phyloP scores from a whole-genome alignment of 2,888 invertebrate species.

The Aphidoletes aphidimyza region DNA sequence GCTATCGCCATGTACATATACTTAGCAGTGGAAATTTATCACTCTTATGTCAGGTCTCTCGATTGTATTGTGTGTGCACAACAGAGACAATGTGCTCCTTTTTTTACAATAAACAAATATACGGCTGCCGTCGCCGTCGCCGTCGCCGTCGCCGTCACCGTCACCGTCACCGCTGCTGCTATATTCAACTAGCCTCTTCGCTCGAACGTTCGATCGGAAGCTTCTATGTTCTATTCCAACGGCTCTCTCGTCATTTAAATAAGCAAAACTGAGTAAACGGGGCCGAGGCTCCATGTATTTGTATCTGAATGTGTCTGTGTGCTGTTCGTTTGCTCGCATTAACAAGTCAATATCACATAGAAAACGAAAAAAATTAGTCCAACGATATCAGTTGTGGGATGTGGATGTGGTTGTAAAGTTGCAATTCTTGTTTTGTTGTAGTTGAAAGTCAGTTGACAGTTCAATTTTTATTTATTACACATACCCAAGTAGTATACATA shows the following conservation, averaged over 20 bases:
- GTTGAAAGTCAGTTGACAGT: slow-evolving; percentile 24
- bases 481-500: not conserved
- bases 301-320: not conserved
- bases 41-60: not conserved
- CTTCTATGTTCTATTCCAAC: not conserved
- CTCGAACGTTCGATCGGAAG: slow-evolving; percentile 37
- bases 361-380: slow-evolving; percentile 11
- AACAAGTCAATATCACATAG: too few relatives aligned
- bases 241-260: not conserved
- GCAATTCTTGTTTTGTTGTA: slow-evolving; percentile 49
- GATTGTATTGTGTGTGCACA: not conserved
- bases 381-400: not conserved
- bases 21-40: slow-evolving; percentile 41
- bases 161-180: too few relatives aligned
- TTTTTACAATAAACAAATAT: too few relatives aligned
- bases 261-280: too few relatives aligned
- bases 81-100: not conserved
- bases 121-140: too few relatives aligned
- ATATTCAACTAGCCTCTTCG: not conserved
- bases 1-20: not conserved
- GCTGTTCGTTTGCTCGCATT: not conserved
- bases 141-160: too few relatives aligned
- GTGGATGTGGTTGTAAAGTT: not conserved
- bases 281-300: too few relatives aligned
- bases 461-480: slow-evolving; percentile 17